Conservation (phyloP, 2,113 vertebrate species). For the Danio rerio region GRCz12tu NC_133198.1:2200501-2201000, state of each 20-base stretch:
- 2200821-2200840: slow-evolving; percentile 55
- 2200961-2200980: background rate
- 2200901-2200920: slow-evolving; percentile 39
- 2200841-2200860: slow-evolving; percentile 21
- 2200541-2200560: background rate
- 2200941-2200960: background rate
- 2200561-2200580: background rate
- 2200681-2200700: background rate
- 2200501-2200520: background rate
- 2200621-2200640: background rate
- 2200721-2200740: slow-evolving; percentile 63
- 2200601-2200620: background rate
- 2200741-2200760: slow-evolving; percentile 65
- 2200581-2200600: background rate
- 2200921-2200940: slow-evolving; percentile 15
- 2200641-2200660: background rate
- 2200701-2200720: slow-evolving; percentile 52
- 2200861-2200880: slow-evolving; percentile 30
- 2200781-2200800: slow-evolving; percentile 72
- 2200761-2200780: slow-evolving; percentile 67
- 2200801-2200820: slow-evolving; percentile 51
- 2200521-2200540: background rate
- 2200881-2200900: slow-evolving; percentile 38
- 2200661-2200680: background rate
- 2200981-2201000: background rate